A percentile compares a stretch with the other conserved stretches of the same genome.
Evolutionary conservation across 2,888 invertebrate species (phyloP).

Genomic region (Andrena flavipes): DNA sequence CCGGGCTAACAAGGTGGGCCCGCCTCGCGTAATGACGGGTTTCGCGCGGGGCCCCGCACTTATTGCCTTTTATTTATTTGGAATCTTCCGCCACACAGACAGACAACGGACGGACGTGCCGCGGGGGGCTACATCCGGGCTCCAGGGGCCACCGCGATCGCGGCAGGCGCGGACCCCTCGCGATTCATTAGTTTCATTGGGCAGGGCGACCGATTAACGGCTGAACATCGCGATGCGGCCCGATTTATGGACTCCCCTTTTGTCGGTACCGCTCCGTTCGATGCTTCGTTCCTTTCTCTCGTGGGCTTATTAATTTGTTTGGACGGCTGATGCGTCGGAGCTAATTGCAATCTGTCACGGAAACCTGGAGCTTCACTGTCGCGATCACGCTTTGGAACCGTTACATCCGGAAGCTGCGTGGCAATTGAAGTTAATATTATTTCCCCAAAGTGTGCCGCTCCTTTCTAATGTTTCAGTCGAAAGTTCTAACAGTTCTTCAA

Average conservation of each 20-base stretch:
- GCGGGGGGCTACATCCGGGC: slow-evolving; percentile 81
- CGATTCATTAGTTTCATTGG: slow-evolving; percentile 79
- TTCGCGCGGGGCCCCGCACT: slow-evolving; percentile 84
- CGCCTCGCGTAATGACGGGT: slow-evolving; percentile 84
- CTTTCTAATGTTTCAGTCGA: neutral
- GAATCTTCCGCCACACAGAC: slow-evolving; percentile 78
- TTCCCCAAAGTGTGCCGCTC: too few species aligned
- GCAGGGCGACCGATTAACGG: slow-evolving; percentile 67
- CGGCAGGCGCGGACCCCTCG: slow-evolving; percentile 56
- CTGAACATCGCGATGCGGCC: slow-evolving; percentile 56
- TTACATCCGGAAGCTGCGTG: neutral
- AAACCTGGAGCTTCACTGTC: neutral
- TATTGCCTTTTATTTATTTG: slow-evolving; percentile 84
- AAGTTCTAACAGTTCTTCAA: neutral
- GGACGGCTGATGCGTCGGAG: slow-evolving; percentile 10
- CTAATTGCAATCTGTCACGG: slow-evolving; percentile 36
- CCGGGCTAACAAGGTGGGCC: slow-evolving; percentile 84
- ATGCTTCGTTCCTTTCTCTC: slow-evolving; percentile 35
- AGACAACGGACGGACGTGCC: slow-evolving; percentile 68
- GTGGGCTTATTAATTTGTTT: slow-evolving; percentile 33
- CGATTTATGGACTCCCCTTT: slow-evolving; percentile 58
- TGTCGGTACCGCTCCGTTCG: slow-evolving; percentile 44
- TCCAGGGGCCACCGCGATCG: slow-evolving; percentile 72
- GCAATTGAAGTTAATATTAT: too few species aligned
- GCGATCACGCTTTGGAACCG: neutral